Conservation (phyloP, 64 coral and sea anemone genomes). For the Porites australiensis region DNA sequence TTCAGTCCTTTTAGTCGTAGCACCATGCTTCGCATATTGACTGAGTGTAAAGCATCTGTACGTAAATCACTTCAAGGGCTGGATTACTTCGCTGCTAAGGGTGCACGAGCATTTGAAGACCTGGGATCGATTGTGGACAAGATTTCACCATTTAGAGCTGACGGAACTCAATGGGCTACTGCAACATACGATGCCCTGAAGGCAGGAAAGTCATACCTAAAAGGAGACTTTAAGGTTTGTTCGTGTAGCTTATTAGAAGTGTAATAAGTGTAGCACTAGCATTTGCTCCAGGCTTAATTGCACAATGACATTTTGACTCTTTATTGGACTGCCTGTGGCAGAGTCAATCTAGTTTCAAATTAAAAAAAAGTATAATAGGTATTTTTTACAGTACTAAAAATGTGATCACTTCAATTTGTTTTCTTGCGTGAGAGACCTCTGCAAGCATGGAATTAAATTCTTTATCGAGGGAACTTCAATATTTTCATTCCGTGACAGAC, state of each 20-base stretch:
- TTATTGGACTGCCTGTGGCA: too few relatives aligned
- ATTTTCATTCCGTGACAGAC: too few relatives aligned
- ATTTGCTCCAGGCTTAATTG: too few relatives aligned
- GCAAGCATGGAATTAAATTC: too few relatives aligned
- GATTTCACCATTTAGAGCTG: neutral
- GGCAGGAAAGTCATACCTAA: constrained; percentile 4
- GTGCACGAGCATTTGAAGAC: neutral
- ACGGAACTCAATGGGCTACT: neutral
- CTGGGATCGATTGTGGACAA: neutral
- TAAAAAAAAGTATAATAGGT: too few relatives aligned
- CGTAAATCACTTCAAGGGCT: neutral
- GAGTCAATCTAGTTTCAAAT: too few relatives aligned
- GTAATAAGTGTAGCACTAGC: too few relatives aligned
- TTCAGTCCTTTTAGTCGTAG: neutral
- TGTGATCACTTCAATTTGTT: too few relatives aligned
- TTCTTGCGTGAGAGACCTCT: too few relatives aligned
- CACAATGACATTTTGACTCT: too few relatives aligned
- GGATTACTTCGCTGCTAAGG: neutral
- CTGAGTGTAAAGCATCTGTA: neutral
- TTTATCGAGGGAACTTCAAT: too few relatives aligned
- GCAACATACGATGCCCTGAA: neutral
- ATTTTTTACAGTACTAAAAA: too few relatives aligned
- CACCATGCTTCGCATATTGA: neutral
- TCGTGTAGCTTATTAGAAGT: neutral
- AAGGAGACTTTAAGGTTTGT: constrained; percentile 19